These are phyloP conservation scores for Platysternon megacephalum DNA, from an alignment of 2,113 vertebrate species.

Conservation along the genomic window DNA sequence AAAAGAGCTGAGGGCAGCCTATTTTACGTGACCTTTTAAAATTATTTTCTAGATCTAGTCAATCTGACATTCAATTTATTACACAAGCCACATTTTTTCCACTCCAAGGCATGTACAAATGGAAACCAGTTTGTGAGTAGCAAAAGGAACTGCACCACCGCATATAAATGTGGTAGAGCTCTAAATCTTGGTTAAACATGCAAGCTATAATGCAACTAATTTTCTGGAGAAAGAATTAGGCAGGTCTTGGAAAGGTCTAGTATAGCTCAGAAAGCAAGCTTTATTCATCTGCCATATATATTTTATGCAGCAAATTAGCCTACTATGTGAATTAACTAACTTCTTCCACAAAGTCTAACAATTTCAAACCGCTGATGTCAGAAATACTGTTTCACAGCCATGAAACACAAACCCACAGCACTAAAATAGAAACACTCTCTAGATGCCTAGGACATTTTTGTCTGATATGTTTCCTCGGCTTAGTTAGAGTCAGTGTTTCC, in stretches of 20 bases:
- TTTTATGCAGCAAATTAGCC: background rate
- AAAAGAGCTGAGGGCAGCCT: constrained; percentile 15
- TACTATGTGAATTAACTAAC: background rate
- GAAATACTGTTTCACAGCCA: background rate
- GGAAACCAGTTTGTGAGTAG: background rate
- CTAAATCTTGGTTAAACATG: background rate
- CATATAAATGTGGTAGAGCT: background rate
- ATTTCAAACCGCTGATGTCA: background rate
- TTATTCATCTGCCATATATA: background rate
- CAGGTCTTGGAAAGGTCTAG: constrained; percentile 5
- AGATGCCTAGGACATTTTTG: too few species aligned
- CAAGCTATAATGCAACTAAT: background rate
- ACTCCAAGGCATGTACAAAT: constrained; percentile 7
- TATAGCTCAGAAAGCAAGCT: background rate
- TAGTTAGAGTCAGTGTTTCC: too few species aligned
- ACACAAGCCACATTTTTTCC: constrained; percentile 24
- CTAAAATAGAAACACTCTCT: background rate
- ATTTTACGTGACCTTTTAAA: constrained; percentile 63
- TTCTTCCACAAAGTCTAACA: background rate
- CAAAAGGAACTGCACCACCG: background rate
- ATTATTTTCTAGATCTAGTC: constrained; percentile 29
- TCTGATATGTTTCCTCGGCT: too few species aligned
- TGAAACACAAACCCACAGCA: background rate
- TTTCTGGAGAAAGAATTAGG: background rate
- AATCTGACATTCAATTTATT: constrained; percentile 33